Evolutionary conservation across 2,888 invertebrate genomes (phyloP).

Genomic region (Panopea generosa): DNA sequence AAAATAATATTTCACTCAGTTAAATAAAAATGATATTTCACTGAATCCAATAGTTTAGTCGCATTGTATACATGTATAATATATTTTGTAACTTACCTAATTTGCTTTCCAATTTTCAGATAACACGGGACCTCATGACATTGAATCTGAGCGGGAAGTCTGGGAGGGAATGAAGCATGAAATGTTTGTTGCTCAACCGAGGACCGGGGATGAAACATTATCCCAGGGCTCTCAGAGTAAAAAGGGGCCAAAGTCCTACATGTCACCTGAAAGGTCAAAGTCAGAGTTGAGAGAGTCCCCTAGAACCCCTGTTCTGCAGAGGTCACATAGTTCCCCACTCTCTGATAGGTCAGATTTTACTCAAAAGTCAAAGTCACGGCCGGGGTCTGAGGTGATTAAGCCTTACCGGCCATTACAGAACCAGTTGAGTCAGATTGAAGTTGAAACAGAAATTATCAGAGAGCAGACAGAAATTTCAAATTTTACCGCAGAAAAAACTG

Average conservation of each 20-base stretch:
- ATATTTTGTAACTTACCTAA: too few species aligned
- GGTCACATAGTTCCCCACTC: conserved; percentile 57
- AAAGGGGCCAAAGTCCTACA: neutral
- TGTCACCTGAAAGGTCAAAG: conserved; percentile 54
- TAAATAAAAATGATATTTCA: too few species aligned
- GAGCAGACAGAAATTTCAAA: conserved; percentile 63
- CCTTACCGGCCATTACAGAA: conserved; percentile 47
- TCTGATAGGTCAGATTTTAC: conserved; percentile 40
- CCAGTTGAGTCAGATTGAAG: conserved; percentile 59
- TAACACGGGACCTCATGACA: conserved; percentile 17
- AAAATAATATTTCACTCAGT: too few species aligned
- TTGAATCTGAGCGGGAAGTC: conserved; percentile 44
- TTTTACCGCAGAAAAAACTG: conserved; percentile 41
- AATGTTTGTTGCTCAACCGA: conserved; percentile 37
- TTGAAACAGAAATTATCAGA: conserved; percentile 51
- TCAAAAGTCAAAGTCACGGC: conserved; percentile 29
- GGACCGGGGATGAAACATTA: neutral
- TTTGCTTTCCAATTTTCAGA: neutral
- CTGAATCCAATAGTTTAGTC: too few species aligned
- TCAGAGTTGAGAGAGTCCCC: conserved; percentile 49
- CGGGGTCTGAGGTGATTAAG: conserved; percentile 31
- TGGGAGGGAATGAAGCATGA: conserved; percentile 57
- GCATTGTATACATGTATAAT: too few species aligned
- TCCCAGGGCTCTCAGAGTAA: conserved; percentile 1
- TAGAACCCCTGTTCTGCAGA: conserved; percentile 40